Base-by-base conservation (phyloP, 2,888 invertebrate genomes). In the Amblyteles armatorius region DNA sequence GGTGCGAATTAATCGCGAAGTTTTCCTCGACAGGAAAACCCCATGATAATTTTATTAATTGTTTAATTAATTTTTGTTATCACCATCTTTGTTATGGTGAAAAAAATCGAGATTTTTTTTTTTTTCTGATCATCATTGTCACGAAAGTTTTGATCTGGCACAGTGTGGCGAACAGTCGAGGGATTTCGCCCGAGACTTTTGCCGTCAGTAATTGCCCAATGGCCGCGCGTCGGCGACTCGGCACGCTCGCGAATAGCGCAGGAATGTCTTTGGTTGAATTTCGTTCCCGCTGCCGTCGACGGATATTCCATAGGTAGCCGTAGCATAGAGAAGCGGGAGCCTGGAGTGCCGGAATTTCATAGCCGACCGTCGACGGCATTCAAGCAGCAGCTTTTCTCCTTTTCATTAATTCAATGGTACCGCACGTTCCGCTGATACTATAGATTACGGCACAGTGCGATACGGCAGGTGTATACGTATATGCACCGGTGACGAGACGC, bases 361-460 rank as follows among this genome's bases (percentile, higher is more conserved):
- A 67, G 67, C 65, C 55, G 65, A 55, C 33, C n/a, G 55, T 71
- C 55, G 71, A 65, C 26, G 44, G 29, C 55, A 65, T 77, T 72
- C 55, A 33, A 67, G 72, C 55, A 44, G 65, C 65, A 67, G 78
- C 67, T 71, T 72, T 83, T 79, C 57, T 78, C 0, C 60, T 29
- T 83, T 78, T 78, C 67, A 78, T 73, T 82, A 22, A 78, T 73
- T 82, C 72, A 57, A 79, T 26, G 44, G 40, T 52, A 48, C 67
- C 48, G 48, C 44, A 48, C 26, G n/a, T 40, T 68, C 40, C 57
- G 9, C 19, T 22, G 36, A 44, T 60, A 36, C 57, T 40, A 71
- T 40, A 50, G 50, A 29, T 52, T 60, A 48, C 44, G 29, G 48
- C 9, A 63, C 22, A 65, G 44, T 50, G n/a, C 33, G 55, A 11